Conservation (phyloP, 2,888 invertebrate genomes). For the Cheilosia pagana region DNA sequence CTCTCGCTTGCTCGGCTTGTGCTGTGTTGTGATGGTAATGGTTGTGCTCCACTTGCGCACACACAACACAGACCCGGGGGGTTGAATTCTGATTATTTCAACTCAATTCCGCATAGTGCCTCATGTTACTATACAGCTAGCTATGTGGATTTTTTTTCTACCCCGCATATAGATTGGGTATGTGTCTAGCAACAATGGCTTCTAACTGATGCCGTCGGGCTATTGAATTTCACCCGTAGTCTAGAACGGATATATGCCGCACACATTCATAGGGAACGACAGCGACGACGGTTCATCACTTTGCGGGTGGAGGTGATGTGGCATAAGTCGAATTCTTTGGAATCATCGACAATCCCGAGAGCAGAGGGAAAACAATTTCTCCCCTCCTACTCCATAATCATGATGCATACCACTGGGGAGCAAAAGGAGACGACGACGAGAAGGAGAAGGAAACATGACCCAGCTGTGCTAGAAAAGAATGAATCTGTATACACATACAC, state of each 20-base stretch:
- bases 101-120: conserved; percentile 62
- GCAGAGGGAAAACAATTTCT: conserved; percentile 18
- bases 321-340: conserved; percentile 20
- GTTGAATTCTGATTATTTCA: conserved; percentile 68
- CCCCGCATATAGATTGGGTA: conserved; percentile 54
- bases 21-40: conserved; percentile 68
- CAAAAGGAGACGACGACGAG: not conserved
- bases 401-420: conserved; percentile 2
- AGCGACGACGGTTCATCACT: conserved; percentile 34
- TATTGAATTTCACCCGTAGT: conserved; percentile 62
- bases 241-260: conserved; percentile 58
- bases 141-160: not conserved
- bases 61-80: conserved; percentile 11
- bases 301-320: conserved; percentile 14
- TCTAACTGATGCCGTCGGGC: conserved; percentile 57
- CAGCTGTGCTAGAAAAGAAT: conserved; percentile 45
- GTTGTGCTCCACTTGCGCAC: conserved; percentile 45
- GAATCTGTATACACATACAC: not conserved
- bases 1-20: conserved; percentile 27
- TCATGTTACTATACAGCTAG: conserved; percentile 3
- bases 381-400: conserved; percentile 22
- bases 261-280: conserved; percentile 32
- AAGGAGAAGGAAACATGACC: conserved; percentile 43
- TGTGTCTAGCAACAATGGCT: conserved; percentile 69
- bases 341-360: conserved; percentile 46